These are phyloP conservation scores for Pollenia griseotomentosa DNA, from an alignment of 2,888 invertebrate species.

Conservation along the genomic window DNA sequence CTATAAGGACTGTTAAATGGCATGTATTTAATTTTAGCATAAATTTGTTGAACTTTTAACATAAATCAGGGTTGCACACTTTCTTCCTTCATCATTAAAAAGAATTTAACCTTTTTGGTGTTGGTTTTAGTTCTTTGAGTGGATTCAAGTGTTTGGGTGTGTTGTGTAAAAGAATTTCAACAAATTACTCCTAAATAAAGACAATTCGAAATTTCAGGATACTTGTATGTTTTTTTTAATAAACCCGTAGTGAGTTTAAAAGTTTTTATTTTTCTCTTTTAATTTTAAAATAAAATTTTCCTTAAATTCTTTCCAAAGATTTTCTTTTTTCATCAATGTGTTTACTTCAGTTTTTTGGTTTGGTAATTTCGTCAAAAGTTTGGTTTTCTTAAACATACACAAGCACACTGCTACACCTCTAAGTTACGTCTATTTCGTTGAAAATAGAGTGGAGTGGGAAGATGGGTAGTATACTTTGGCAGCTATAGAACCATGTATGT, in stretches of 20 bases:
- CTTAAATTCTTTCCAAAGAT: no score
- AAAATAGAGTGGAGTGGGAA: neutral
- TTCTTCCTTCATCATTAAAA: neutral
- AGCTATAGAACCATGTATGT: slow-evolving; percentile 4
- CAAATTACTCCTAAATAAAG: slow-evolving; percentile 38
- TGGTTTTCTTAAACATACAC: no score
- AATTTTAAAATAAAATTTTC: no score
- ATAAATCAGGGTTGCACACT: slow-evolving; percentile 38
- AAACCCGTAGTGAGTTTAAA: neutral
- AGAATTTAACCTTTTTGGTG: slow-evolving; percentile 24
- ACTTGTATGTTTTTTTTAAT: neutral
- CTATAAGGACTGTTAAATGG: slow-evolving; percentile 6
- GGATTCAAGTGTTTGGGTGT: neutral
- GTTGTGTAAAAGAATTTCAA: slow-evolving; percentile 44
- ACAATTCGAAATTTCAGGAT: slow-evolving; percentile 7
- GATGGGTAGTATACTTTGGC: neutral
- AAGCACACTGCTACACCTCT: no score
- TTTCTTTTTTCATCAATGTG: no score
- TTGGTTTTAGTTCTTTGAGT: slow-evolving; percentile 13
- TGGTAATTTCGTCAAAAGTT: no score
- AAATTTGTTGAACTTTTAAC: slow-evolving; percentile 55
- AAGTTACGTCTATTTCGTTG: no score
- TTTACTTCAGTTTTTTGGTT: no score
- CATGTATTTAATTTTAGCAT: slow-evolving; percentile 56
- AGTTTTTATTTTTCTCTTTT: no score